A percentile compares a stretch with the other conserved stretches of the same genome.
These are phyloP conservation scores for Psophia crepitans DNA, from an alignment of 2,113 vertebrate species.

Conservation along the genomic window DNA sequence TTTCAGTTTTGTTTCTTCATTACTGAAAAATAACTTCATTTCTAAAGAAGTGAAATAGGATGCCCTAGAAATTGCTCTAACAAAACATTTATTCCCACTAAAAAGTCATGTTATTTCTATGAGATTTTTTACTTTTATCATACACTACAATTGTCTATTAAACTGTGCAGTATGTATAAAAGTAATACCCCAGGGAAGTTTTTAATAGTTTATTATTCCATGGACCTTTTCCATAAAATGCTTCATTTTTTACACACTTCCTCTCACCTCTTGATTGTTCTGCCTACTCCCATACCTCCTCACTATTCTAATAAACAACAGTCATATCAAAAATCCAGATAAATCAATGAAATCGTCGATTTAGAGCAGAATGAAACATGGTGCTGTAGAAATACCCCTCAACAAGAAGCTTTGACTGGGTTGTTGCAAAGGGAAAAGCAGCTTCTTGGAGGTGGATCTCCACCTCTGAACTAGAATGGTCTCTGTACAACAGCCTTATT, in stretches of 20 bases:
- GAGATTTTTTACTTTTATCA: neutral
- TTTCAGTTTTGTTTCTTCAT: neutral
- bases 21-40: neutral
- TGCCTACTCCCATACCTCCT: neutral
- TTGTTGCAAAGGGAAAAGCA: neutral
- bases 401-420: neutral
- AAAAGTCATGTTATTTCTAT: neutral
- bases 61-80: neutral
- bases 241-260: neutral
- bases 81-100: neutral
- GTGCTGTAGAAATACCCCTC: neutral
- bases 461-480: neutral
- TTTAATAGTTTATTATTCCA: neutral
- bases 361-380: neutral
- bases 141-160: neutral
- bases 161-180: neutral
- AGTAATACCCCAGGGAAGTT: neutral
- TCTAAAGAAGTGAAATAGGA: neutral
- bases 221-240: neutral
- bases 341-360: neutral
- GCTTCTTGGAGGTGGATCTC: neutral
- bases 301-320: neutral
- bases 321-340: neutral
- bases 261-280: neutral
- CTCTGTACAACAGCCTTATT: neutral